Conservation (phyloP, 1,140 invertebrate genomes). For the Hypsibius dujardini region DNA sequence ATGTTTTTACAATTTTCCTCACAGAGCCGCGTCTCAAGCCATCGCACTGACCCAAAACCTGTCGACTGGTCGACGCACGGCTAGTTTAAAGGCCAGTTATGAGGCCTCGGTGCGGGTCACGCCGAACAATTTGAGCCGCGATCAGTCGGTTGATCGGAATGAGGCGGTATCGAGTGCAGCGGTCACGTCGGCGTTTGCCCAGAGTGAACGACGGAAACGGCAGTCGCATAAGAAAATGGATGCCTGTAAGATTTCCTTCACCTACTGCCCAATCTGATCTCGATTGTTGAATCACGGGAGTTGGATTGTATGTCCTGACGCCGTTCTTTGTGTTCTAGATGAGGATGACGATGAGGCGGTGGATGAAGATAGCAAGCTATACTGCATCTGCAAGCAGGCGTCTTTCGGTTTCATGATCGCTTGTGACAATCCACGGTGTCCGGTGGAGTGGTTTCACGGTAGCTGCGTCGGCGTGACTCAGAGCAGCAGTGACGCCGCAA, state of each 20-base stretch:
- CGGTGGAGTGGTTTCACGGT: slow-evolving; percentile 97
- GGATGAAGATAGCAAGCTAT: slow-evolving; percentile 80
- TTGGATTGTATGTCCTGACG: too few species aligned
- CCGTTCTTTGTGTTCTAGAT: neutral
- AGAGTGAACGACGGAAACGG: neutral
- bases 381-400: slow-evolving; percentile 93
- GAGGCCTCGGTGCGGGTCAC: slow-evolving; percentile 24
- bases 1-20: too few species aligned
- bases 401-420: slow-evolving; percentile 98
- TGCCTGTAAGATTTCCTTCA: neutral
- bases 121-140: neutral
- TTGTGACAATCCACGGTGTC: slow-evolving; percentile 85
- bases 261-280: too few species aligned
- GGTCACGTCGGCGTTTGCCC: neutral
- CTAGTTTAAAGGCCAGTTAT: slow-evolving; percentile 72
- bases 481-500: neutral
- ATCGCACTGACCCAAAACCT: slow-evolving; percentile 39
- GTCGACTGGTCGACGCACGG: slow-evolving; percentile 77
- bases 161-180: neutral
- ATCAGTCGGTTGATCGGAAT: neutral
- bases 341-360: neutral
- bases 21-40: neutral
- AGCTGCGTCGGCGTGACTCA: slow-evolving; percentile 76
- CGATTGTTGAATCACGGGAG: too few species aligned
- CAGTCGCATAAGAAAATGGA: neutral